Conservation (phyloP, 2,113 vertebrate species). For the Vulpes ferrilata region DNA sequence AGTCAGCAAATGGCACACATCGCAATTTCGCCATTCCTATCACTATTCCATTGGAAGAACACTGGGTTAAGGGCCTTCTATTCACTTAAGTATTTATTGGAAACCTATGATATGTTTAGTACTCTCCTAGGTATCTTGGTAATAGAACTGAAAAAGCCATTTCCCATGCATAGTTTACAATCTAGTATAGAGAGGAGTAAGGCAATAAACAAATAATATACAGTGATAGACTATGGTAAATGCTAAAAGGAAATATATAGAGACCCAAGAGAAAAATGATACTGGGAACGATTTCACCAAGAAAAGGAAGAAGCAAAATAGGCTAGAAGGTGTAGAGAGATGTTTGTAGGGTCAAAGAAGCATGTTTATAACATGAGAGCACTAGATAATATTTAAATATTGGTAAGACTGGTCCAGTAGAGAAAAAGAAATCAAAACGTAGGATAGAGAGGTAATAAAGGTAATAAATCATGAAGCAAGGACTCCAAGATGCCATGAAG, state of each 20-base stretch:
- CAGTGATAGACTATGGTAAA: background rate
- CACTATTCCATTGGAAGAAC: background rate
- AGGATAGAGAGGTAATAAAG: background rate
- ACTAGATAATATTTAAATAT: background rate
- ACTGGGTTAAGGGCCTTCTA: background rate
- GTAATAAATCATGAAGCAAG: background rate
- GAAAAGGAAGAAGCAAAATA: background rate
- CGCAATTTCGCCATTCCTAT: background rate
- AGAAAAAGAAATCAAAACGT: background rate
- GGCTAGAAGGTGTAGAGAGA: background rate
- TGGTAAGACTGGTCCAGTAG: background rate
- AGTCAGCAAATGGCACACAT: background rate
- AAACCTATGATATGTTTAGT: background rate
- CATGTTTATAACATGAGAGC: background rate
- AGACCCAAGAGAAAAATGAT: background rate
- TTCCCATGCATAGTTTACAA: background rate
- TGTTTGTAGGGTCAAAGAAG: background rate
- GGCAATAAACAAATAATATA: conserved; percentile 29
- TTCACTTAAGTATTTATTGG: background rate
- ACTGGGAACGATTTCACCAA: background rate
- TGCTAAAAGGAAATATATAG: background rate
- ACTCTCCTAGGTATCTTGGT: background rate
- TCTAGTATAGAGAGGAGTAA: background rate
- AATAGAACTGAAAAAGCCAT: conserved; percentile 29
- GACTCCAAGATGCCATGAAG: background rate